Evolutionary conservation across 2,888 invertebrate species (phyloP).

Genomic region (Cheilosia vulpina): DNA sequence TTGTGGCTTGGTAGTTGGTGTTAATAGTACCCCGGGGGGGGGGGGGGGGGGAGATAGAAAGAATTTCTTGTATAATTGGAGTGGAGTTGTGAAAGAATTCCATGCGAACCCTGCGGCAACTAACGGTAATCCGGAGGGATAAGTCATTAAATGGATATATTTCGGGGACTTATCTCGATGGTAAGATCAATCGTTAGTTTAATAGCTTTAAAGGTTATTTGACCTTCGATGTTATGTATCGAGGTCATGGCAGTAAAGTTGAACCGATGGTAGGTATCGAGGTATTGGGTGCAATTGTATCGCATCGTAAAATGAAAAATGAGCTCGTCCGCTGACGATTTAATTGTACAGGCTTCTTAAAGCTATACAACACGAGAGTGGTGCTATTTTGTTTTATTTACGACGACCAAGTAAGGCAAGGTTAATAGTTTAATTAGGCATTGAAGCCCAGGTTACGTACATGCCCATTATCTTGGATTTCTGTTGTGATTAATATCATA

Average conservation of each 20-base stretch:
- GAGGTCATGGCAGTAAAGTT: too few relatives aligned
- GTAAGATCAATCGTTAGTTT: not conserved
- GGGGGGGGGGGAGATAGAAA: constrained; percentile 2
- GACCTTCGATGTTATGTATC: not conserved
- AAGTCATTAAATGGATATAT: not conserved
- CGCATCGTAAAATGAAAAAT: constrained; percentile 1
- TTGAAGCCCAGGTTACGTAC: too few relatives aligned
- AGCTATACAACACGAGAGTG: too few relatives aligned
- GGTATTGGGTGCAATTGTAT: too few relatives aligned
- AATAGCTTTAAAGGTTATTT: not conserved
- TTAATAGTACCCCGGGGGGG: constrained; percentile 28
- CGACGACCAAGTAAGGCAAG: too few relatives aligned
- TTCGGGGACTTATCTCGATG: not conserved
- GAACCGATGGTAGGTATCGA: too few relatives aligned
- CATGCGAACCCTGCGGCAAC: constrained; percentile 1
- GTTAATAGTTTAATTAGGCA: too few relatives aligned
- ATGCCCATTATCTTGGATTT: too few relatives aligned
- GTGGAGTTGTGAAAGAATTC: constrained; percentile 3
- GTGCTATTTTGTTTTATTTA: too few relatives aligned
- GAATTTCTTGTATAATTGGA: constrained; percentile 35
- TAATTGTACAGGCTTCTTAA: too few relatives aligned
- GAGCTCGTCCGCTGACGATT: not conserved
- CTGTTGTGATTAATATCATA: too few relatives aligned
- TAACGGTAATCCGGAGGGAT: constrained; percentile 17
- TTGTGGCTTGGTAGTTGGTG: constrained; percentile 30